Percentiles rank a stretch among this genome's conserved stretches.
phyloP scores from a whole-genome alignment of 2,113 vertebrate genomes.

The Chinchilla lanigera region DNA sequence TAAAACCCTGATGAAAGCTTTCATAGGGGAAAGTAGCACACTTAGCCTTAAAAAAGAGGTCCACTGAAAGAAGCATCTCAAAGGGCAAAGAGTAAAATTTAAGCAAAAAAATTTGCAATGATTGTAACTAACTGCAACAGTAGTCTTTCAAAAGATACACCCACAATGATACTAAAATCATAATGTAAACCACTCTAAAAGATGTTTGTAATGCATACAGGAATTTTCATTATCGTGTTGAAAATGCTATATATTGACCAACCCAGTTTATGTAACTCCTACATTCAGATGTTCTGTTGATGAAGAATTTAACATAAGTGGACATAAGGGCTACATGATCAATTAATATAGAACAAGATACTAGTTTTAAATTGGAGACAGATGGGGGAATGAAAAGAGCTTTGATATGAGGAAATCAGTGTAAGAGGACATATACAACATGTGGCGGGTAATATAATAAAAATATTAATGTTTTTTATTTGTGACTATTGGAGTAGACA shows the following conservation, averaged over 20 bases:
- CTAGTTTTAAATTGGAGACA: not conserved
- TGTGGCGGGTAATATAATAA: not conserved
- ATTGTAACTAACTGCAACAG: not conserved
- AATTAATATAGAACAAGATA: not conserved
- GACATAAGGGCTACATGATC: not conserved
- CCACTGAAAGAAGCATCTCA: not conserved
- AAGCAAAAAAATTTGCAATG: not conserved
- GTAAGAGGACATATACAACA: not conserved
- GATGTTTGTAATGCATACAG: not conserved
- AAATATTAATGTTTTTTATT: not conserved
- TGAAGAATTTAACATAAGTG: not conserved
- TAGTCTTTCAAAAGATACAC: not conserved
- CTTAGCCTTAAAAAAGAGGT: not conserved
- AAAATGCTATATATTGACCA: conserved; percentile 37
- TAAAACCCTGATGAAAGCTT: not conserved
- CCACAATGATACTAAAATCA: not conserved
- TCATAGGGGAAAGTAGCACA: not conserved
- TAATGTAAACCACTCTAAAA: not conserved
- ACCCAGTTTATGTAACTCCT: not conserved
- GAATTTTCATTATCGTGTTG: not conserved
- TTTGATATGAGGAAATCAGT: not conserved
- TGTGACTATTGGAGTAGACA: not conserved
- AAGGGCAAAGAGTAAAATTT: not conserved
- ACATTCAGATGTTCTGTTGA: not conserved
- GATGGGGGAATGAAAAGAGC: not conserved